Evolutionary conservation across 2,888 invertebrate genomes (phyloP), one percentile per base, ranked within the genome.

Genomic region (Erannis defoliaria): DNA sequence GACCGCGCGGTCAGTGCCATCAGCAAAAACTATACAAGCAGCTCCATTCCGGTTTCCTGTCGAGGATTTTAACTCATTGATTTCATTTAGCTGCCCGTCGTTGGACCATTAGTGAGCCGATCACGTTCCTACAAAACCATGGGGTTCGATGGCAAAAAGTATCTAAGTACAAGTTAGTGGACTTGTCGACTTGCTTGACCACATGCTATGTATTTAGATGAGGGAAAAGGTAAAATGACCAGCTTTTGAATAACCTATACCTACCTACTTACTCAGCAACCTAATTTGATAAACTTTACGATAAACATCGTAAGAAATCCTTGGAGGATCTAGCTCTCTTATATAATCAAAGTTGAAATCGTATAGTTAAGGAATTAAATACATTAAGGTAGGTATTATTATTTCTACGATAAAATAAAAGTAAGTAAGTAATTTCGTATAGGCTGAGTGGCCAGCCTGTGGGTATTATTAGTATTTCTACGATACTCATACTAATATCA

Each of bases 91-190:
- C 50, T 48, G 18, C 21, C 33, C 31, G 46, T 31, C 23, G 21
- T 54, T 12, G 31, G n/a, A 23, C 16, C 56, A 66, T 70, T 70
- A 62, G 60, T 49, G 64, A 45, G 50, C 66, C 48, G 40, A 62
- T 70, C 70, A 66, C 67, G 70, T 67, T 42, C 37, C 49, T 43
- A 55, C 66, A 62, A 62, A 69, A 57, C 57, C 60, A 55, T 31
- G 18, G 54, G 60, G 55, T 62, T 61, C 57, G 50, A 31, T 43
- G 48, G 54, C 50, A 66, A 67, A 67, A 67, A 67, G 58, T 46
- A 35, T 51, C 19, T 46, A 40, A 12, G 23, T 18, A 45, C 26
- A 8, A 26, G 8, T 8, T 26, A 5, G 8, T 26, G 26, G 26
- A 26, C 4, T 26, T 26, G 26, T 51, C 29, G 23, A 35, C 48